Evolutionary conservation across 1,140 invertebrate species (phyloP).

Genomic region (Aphelinus certus): DNA sequence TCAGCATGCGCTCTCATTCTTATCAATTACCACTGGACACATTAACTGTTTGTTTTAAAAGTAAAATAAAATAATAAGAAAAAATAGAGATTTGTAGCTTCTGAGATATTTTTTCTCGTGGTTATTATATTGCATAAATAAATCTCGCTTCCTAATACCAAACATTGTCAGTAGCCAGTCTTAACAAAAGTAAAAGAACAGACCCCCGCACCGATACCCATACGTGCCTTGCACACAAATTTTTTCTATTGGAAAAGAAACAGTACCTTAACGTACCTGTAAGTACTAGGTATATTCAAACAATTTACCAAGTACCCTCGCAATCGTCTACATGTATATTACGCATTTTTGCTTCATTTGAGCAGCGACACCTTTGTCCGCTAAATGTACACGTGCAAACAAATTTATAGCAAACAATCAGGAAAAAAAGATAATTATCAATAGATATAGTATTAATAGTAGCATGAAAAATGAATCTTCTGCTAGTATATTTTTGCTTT

Average conservation of each 20-base stretch:
- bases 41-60: conserved; percentile 30
- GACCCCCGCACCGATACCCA: conserved; percentile 35
- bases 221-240: conserved; percentile 31
- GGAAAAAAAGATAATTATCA: conserved; percentile 45
- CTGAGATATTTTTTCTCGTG: conserved; percentile 2
- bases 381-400: conserved; percentile 54
- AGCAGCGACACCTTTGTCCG: conserved; percentile 40
- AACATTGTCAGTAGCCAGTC: conserved; percentile 38
- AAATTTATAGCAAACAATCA: conserved; percentile 46
- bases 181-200: conserved; percentile 32
- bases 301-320: conserved; percentile 26
- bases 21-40: conserved; percentile 35
- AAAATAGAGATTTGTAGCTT: conserved; percentile 23
- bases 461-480: conserved; percentile 42
- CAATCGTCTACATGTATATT: conserved; percentile 34
- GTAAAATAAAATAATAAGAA: conserved; percentile 21
- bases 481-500: conserved; percentile 24
- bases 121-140: conserved; percentile 27
- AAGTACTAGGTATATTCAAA: conserved; percentile 27
- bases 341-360: conserved; percentile 30
- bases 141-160: conserved; percentile 36
- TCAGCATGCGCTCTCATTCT: conserved; percentile 34
- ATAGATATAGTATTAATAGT: conserved; percentile 38
- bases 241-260: conserved; percentile 25
- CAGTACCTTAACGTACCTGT: background rate